Base-by-base conservation (phyloP, 2,113 vertebrate species). In the Tonatia bakeri region DNA sequence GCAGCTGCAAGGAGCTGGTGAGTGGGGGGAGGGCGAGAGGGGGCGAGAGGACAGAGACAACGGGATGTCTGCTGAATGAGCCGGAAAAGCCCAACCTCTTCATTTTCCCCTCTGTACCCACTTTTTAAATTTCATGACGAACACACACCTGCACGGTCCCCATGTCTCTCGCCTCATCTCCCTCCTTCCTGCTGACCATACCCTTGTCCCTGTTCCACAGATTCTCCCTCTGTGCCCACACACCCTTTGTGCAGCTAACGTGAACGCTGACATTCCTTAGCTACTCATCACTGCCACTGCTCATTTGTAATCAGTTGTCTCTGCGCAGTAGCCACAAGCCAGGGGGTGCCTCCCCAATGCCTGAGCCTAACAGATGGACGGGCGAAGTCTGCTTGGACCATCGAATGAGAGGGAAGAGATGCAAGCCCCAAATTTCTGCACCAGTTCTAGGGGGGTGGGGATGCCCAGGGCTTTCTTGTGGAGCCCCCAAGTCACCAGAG, bases 1-100 rank as follows among this genome's bases (percentile, higher is more conserved):
- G 1, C 0, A 5, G 5, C 20, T 5, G 54, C n/a, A 8, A 26
- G 0, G 17, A 61, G 61, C 7, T 14, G 0, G 40, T 31, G 75
- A 1, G 12, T 8, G 43, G 1, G 50, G 22, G n/a, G 4, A 3
- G 24, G 19, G 31, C 13, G n/a, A 1, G 2, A 7, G 14, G 64
- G 40, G 36, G 0, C 9, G 24, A 31, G 9, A 65, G 50, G 65
- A 24, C 1, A 45, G 8, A 5, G n/a, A 10, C 0, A 50, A 11
- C 1, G 16, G 10, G 13, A 31, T 2, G 4, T 43, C 47, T 47
- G 19, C 0, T 0, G 54, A 61, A 10, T 31, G 26, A 77, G 61
- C 0, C 13, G 5, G 19, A 76, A 31, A 59, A 26, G 52, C 6
- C 61, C 38, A 9, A 36, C 40, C 69, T 76, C 61, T 83, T 50